phyloP scores from a whole-genome alignment of 1,140 invertebrate genomes.

The Drosophila kohkoa region DNA sequence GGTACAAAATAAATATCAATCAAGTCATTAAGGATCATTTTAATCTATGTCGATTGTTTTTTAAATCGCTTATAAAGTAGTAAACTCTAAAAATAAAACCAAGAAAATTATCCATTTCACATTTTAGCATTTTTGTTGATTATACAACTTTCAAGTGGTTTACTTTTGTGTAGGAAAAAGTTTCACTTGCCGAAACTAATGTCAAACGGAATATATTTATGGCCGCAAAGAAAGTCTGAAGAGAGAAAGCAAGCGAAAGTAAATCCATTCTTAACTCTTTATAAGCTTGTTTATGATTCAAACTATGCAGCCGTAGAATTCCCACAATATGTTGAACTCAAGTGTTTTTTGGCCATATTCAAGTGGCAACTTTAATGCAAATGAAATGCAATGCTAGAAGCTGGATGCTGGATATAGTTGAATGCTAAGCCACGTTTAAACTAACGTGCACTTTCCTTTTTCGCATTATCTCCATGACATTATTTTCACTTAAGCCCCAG shows the following conservation, averaged over 20 bases:
- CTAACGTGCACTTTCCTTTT: conserved; percentile 68
- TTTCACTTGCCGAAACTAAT: not conserved
- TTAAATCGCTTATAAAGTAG: no score
- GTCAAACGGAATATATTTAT: conserved; percentile 9
- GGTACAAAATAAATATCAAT: no score
- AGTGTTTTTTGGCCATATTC: conserved; percentile 39
- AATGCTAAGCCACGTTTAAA: conserved; percentile 37
- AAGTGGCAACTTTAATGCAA: conserved; percentile 67
- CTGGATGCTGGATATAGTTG: conserved; percentile 7
- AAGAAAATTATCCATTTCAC: no score
- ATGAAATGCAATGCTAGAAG: conserved; percentile 54
- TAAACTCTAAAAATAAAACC: no score
- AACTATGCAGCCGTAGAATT: conserved; percentile 21
- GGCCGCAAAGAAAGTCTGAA: not conserved
- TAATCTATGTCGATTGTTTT: no score
- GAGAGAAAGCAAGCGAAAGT: conserved; percentile 5
- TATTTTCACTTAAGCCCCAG: conserved; percentile 72
- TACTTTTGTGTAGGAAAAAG: not conserved
- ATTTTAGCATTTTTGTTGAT: not conserved
- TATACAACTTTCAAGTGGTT: not conserved
- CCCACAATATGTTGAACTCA: conserved; percentile 39
- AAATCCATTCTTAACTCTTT: conserved; percentile 24
- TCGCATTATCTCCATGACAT: conserved; percentile 72
- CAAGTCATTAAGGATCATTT: no score
- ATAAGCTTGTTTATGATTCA: conserved; percentile 17